Base-by-base conservation (phyloP, 2,113 vertebrate genomes). In the Limanda limanda region DNA sequence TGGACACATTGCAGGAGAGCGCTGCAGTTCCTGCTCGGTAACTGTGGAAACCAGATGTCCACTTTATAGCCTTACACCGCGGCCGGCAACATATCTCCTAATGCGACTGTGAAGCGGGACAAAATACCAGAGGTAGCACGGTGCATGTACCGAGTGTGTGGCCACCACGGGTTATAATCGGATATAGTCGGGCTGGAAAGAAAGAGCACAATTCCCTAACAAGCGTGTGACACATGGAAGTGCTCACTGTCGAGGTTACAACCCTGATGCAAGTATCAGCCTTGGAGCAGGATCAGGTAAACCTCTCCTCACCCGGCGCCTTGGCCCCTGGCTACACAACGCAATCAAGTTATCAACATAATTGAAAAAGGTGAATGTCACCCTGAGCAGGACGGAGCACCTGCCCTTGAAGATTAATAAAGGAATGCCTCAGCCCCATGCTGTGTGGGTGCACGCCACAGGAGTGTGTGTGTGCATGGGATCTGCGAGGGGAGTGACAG, bases 391-490 rank as follows among this genome's bases (percentile, higher is more conserved):
- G 83, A 90, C 57, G 17, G 79, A 88, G 80, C 68, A 87, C 78
- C 85, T 86, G 91, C 84, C 88, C 86, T 87, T 88, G 85, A 74
- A 88, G 63, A 90, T 87, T 68, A 80, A 87, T 87, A 86, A 59
- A 81, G 63, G 31, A 79, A 83, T 75, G 78, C 78, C 86, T 88
- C 81, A 66, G 76, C 55, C 25, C 25, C 62, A n/a, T 21, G 64
- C 18, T 14, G 56, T n/a, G 24, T 66, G 65, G 57, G 40, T 70
- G 47, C 69, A 64, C 2, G 42, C 47, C 54, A 71, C 35, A 1
- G 58, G 20, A n/a, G 51, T 6, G 3, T 52, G 18, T 4, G 3
- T 52, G 6, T 52, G 20, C 14, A 52, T 8, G 14, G 9, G 51
- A 73, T 57, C 40, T 69, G 27, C 1, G 20, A n/a, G 56, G 31